Conservation (phyloP, 2,888 invertebrate genomes). For the Sesamia inferens region DNA sequence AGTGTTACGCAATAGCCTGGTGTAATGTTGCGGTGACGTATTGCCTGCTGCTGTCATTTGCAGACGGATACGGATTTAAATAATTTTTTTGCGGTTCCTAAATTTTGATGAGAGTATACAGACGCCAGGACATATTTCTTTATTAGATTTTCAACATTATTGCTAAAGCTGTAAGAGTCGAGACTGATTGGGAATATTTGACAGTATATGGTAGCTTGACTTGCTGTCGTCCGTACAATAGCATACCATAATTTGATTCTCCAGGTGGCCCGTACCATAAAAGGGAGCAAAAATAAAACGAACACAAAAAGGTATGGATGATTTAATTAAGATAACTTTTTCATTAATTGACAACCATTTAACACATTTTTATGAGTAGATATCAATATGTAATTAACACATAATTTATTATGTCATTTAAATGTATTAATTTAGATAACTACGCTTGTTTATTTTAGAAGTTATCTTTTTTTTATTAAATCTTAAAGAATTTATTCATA, state of each 20-base stretch:
- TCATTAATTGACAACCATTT: constrained; percentile 4
- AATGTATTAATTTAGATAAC: background rate
- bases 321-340: background rate
- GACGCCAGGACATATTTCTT: too few species aligned
- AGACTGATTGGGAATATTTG: too few species aligned
- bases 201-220: too few species aligned
- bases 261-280: background rate
- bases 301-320: background rate
- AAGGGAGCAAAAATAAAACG: constrained; percentile 20
- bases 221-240: too few species aligned
- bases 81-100: too few species aligned
- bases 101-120: background rate
- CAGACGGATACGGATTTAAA: too few species aligned
- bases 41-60: too few species aligned
- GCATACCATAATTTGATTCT: too few species aligned
- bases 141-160: too few species aligned
- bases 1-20: too few species aligned
- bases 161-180: too few species aligned
- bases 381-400: constrained; percentile 7
- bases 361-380: constrained; percentile 1
- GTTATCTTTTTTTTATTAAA: background rate
- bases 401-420: background rate
- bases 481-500: background rate
- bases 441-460: background rate
- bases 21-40: too few species aligned